Evolutionary conservation across 1,140 invertebrate species (phyloP).

Genomic region (Eupristina koningsbergeri): DNA sequence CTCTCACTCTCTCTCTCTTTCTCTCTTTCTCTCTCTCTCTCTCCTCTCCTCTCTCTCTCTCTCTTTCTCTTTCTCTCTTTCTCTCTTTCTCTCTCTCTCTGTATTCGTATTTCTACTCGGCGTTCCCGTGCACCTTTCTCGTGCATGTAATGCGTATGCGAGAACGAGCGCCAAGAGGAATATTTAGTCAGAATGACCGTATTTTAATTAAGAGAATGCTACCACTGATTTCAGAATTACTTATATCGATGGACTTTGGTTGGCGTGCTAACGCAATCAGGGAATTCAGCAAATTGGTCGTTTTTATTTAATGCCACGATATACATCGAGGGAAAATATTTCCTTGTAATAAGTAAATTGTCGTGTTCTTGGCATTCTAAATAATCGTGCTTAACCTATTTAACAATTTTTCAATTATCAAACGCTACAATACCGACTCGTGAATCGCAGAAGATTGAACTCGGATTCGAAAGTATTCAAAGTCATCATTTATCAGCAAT

Average conservation of each 20-base stretch:
- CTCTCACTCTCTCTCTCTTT: slow-evolving; percentile 21
- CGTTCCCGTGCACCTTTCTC: slow-evolving; percentile 17
- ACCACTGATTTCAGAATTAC: slow-evolving; percentile 26
- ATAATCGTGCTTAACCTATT: slow-evolving; percentile 4
- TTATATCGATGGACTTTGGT: background rate
- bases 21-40: background rate
- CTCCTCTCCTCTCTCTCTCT: too few relatives aligned
- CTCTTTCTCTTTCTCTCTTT: slow-evolving; percentile 24
- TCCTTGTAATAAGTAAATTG: background rate
- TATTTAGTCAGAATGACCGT: slow-evolving; percentile 34
- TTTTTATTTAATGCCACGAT: slow-evolving; percentile 1
- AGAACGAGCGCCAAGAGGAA: slow-evolving; percentile 11
- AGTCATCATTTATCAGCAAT: background rate
- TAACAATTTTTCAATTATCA: slow-evolving; percentile 7
- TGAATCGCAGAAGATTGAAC: background rate
- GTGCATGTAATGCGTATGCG: slow-evolving; percentile 2
- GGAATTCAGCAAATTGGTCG: background rate
- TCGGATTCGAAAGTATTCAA: background rate
- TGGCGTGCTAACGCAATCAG: slow-evolving; percentile 11
- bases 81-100: background rate
- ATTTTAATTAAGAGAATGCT: slow-evolving; percentile 40
- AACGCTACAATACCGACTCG: background rate
- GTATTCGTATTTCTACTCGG: slow-evolving; percentile 1
- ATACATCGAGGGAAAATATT: background rate
- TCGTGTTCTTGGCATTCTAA: background rate